These are phyloP conservation scores for Pseudococcus jackbeardsleyi DNA, from an alignment of 2,888 invertebrate species.

Conservation along the genomic window DNA sequence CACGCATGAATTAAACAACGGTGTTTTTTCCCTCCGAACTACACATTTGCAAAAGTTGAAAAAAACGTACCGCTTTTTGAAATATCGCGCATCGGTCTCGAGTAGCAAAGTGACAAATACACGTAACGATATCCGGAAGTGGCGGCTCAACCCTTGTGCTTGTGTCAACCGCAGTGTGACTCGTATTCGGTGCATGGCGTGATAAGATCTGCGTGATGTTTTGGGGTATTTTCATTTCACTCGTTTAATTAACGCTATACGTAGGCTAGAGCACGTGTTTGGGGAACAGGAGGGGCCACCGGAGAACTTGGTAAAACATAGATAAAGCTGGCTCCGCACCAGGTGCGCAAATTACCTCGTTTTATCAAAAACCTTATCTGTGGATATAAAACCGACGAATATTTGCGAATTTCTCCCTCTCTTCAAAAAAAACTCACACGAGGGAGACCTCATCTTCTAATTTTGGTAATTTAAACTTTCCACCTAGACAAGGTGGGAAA, in stretches of 20 bases:
- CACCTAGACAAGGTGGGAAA: neutral
- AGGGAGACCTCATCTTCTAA: neutral
- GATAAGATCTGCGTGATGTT: slow-evolving; percentile 22
- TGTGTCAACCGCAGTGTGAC: slow-evolving; percentile 16
- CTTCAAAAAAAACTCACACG: neutral
- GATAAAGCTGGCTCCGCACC: neutral
- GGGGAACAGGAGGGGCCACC: neutral
- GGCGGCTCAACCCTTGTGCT: slow-evolving; percentile 24
- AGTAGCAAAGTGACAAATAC: slow-evolving; percentile 24
- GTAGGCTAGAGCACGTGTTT: slow-evolving; percentile 21
- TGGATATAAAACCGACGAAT: neutral
- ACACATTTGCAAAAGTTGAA: neutral
- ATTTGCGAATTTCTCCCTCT: neutral
- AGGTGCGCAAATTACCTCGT: neutral
- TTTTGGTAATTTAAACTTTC: slow-evolving; percentile 22
- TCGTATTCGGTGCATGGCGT: neutral
- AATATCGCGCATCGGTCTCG: neutral
- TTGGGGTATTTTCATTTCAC: slow-evolving; percentile 22
- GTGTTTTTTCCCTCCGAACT: neutral
- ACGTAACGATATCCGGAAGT: slow-evolving; percentile 19
- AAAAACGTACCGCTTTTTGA: neutral
- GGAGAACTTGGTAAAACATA: neutral
- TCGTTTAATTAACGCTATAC: slow-evolving; percentile 17
- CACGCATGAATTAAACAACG: slow-evolving; percentile 6
- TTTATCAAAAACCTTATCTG: neutral